Evolutionary conservation across 2,888 invertebrate genomes (phyloP), one percentile per base, ranked within the genome.

Genomic region (Cecidostiba fungosa): DNA sequence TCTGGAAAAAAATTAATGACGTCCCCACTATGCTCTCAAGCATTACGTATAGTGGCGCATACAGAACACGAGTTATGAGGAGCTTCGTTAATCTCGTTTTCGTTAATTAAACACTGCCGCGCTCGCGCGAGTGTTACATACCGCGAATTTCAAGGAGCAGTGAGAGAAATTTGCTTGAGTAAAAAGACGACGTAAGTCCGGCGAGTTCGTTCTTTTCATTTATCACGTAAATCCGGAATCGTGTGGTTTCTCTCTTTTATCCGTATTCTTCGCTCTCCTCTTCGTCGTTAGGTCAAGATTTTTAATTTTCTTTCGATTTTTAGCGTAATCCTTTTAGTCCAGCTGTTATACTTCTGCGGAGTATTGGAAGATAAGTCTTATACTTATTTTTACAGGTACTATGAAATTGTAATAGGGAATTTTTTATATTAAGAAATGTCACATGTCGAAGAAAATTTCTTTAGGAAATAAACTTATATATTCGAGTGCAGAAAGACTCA

Each of bases 51-150:
- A 29, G 16, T 16, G 26, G 74, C 12, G 39, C 10, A 26, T 47
- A 43, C n/a, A 23, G 16, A 39, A 39, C 54, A n/a, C 14, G 26
- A 77, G n/a, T n/a, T n/a, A n/a, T n/a, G 29, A 47, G 43, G 69
- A 85, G 76, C 79, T 73, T 81, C 81, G 77, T 85, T 85, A 80
- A 80, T 80, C 76, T 76, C 80, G 78, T 85, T 80, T 76, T 80
- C 76, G 80, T 85, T 85, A 77, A 85, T 85, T 81, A 85, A 76
- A 77, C 70, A 72, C 66, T 29, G 5, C 6, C 16, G 59, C 12
- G 23, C 14, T 0, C 50, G 16, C 16, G 4, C 6, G 69, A 29
- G 59, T 43, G 39, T 74, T 62, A 39, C 74, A 26, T 47, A 2
- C 29, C 23, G 54, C 26, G 54, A 77, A 72, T 77, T 50, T 82